Conservation (phyloP, 2,797 vertebrate genomes). For the Stomatorhinus walkeri region DNA sequence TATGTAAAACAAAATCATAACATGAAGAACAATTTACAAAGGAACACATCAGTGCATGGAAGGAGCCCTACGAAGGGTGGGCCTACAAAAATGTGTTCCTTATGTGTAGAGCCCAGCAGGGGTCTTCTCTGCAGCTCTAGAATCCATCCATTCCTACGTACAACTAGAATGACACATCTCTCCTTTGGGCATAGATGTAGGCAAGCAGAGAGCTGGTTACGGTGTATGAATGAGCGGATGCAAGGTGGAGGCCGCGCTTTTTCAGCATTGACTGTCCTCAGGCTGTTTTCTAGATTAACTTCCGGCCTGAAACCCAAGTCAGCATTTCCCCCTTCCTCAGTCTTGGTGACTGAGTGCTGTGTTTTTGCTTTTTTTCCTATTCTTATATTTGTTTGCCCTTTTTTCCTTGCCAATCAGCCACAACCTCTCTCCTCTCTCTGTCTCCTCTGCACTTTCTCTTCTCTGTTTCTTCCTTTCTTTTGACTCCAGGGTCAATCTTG, state of each 20-base stretch:
- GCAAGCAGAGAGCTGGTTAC: not conserved
- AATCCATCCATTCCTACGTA: not conserved
- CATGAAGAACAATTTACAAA: not conserved
- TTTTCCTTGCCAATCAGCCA: constrained; percentile 53
- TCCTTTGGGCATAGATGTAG: not conserved
- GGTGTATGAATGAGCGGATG: not conserved
- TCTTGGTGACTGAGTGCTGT: constrained; percentile 29
- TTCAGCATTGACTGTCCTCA: constrained; percentile 38
- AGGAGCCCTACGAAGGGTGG: not conserved
- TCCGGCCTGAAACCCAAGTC: constrained; percentile 32
- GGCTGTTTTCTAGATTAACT: constrained; percentile 48
- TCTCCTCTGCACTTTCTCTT: constrained; percentile 29
- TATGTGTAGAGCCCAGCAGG: not conserved
- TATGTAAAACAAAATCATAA: not conserved
- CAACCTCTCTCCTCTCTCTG: constrained; percentile 34
- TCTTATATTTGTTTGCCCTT: constrained; percentile 56
- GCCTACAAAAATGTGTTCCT: not conserved
- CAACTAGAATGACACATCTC: not conserved
- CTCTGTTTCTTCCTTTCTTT: constrained; percentile 36
- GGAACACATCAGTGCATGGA: not conserved
- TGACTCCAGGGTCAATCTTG: constrained; percentile 86
- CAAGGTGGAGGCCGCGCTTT: not conserved
- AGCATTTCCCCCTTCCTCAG: not conserved
- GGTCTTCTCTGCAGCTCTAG: not conserved
- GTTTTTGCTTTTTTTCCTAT: constrained; percentile 47